A percentile compares a stretch with the other conserved stretches of the same genome.
Evolutionary conservation across 2,113 vertebrate species (phyloP).

Genomic region (Haemorhous mexicanus): DNA sequence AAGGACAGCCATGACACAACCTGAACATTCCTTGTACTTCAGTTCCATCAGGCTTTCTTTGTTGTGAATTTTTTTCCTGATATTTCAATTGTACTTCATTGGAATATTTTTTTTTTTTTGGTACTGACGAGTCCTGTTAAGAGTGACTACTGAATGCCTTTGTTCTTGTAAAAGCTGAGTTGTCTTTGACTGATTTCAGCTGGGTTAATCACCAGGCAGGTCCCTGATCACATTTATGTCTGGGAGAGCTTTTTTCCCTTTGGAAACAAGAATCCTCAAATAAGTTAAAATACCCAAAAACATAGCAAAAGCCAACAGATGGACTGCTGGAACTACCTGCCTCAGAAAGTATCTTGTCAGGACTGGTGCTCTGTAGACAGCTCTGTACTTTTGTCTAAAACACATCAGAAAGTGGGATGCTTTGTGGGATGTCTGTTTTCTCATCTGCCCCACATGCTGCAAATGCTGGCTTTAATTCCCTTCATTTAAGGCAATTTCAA

Average conservation of each 20-base stretch:
- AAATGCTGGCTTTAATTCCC: background rate
- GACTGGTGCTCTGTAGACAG: background rate
- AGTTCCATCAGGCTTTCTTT: background rate
- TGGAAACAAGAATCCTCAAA: background rate
- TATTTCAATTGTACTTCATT: background rate
- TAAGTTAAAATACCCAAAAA: background rate
- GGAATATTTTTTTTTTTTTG: background rate
- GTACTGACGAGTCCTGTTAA: background rate
- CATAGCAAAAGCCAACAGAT: background rate
- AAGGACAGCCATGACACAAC: background rate
- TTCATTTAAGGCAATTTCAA: background rate
- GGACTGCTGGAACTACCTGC: background rate
- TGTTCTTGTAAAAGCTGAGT: background rate
- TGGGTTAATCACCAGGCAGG: background rate
- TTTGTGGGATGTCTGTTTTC: background rate
- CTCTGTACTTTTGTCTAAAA: background rate
- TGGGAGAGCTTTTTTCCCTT: background rate
- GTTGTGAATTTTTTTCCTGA: background rate
- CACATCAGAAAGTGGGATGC: background rate
- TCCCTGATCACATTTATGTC: background rate
- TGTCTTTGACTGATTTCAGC: background rate
- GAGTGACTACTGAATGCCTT: background rate
- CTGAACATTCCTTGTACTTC: background rate
- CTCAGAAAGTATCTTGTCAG: background rate
- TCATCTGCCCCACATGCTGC: background rate